Evolutionary conservation across 1,140 invertebrate species (phyloP), one percentile per base, ranked within the genome.

Genomic region (Caenorhabditis latens): DNA sequence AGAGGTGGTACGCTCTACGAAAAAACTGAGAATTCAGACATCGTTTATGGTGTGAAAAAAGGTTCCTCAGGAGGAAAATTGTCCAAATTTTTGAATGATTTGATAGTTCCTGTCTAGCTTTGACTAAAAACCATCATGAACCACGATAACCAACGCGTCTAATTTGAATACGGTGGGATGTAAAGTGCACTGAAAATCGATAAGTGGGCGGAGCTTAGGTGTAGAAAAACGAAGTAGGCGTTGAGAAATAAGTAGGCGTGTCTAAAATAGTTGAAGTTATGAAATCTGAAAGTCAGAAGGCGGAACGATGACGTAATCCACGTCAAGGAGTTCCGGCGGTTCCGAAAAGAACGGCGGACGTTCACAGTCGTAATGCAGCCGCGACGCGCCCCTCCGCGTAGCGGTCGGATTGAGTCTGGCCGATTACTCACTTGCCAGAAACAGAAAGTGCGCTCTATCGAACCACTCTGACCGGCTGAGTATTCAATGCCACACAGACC

Each of bases 341-440:
- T 50, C 71, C 58, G n/a, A 42, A 48, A 61, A 84, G 58, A 84
- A 84, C 84, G 55, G 61, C 61, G 57, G 84, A 53, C 61, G 40
- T 42, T 84, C 57, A 63, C 57, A 40, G 46, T 50, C 84, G 84
- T 65, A 84, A 65, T 50, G 84, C 84, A 21, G 21, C 57, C 84
- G 84, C 84, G 61, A 84, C 84, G 84, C 84, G 58, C 84, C 58
- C 42, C 61, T 48, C 57, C 84, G 84, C 84, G 61, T 67, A 13
- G 83, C 55, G 83, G 84, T 63, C 46, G 61, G 11, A 65, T 61
- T 65, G 84, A 61, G 61, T 63, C 61, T 63, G n/a, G 9, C 84
- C 84, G 84, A 84, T 84, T 84, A 65, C 57, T 65, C 84, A 63
- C 19, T 61, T 13, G 8, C 14, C 21, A 32, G 21, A 11, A 32